Conservation (phyloP, 2,797 vertebrate species). For the Glossophaga mutica region DNA sequence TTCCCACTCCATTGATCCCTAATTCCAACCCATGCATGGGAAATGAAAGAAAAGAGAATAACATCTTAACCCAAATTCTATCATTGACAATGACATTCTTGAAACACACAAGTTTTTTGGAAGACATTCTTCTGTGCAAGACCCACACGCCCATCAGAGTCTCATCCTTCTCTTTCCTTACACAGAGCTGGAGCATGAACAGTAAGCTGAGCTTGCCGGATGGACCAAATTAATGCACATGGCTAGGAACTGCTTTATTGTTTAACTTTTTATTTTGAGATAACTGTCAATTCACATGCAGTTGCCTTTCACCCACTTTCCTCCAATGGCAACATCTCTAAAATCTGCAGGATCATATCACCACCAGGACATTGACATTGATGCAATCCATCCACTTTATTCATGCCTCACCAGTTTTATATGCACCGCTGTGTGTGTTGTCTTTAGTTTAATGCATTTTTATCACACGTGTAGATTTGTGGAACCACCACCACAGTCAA, state of each 20-base stretch:
- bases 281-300: background rate
- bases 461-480: background rate
- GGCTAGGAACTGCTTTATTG: background rate
- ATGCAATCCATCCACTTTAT: background rate
- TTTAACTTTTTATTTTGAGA: background rate
- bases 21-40: background rate
- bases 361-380: background rate
- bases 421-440: background rate
- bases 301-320: background rate
- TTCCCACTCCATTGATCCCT: background rate
- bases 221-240: background rate
- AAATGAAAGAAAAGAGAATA: background rate
- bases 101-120: background rate
- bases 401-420: background rate
- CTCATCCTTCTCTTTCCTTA: background rate
- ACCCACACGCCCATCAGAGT: background rate
- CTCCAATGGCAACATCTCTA: background rate
- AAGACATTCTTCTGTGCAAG: background rate
- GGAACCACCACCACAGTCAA: background rate
- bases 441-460: background rate
- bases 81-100: background rate
- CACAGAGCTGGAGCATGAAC: background rate
- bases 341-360: background rate
- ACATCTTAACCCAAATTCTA: background rate
- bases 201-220: background rate